Base-by-base conservation (phyloP, 2,888 invertebrate species). In the Coelinius sp. region DNA sequence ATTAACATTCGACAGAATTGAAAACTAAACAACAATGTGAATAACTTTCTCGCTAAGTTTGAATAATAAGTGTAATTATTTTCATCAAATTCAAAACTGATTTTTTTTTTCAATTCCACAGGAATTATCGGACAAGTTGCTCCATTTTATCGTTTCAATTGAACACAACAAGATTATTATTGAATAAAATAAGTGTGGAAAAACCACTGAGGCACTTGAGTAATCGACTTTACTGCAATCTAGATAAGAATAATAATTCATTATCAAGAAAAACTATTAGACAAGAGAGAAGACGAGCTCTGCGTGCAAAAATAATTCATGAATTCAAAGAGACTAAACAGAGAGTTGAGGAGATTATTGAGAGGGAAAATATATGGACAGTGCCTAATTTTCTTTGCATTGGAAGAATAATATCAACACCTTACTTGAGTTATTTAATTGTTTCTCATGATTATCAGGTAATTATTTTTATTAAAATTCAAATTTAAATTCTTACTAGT, bases 351-450 rank as follows among this genome's bases (percentile, higher is more conserved):
- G 92, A 92, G 86, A 93, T 93, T 78, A 92, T 95, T 75, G 94
- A 94, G 90, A 92, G 90, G 78, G 98, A 98, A 90, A 97, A 97
- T 88, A 92, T 97, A 49, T 93, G 94, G 86, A 99, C 99, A 0
- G 91, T 99, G 80, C 99, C 99, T 10, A 99, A 99, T 89, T 89
- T 96, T 62, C 88, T 99, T 67, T 98, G 98, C 83, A 88, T 96
- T 7, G 90, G 94, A 22, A 91, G 99, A 81, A 97, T 98, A 81
- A 89, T 92, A 6, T 89, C 95, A 80, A 94, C 98, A 0, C 99
- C 99, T 0, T 93, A 94, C 83, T 90, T 99, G 75, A 97, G 97
- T 24, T 95, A 96, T 88, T 91, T 97, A 53, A 96, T 99, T 78
- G 86, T 98, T 14, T 92, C 94, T 80, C 93, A 94, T 25, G 90